Evolutionary conservation across 2,888 invertebrate species (phyloP), one percentile per base, ranked within the genome.

Genomic region (Sepiola atlantica): DNA sequence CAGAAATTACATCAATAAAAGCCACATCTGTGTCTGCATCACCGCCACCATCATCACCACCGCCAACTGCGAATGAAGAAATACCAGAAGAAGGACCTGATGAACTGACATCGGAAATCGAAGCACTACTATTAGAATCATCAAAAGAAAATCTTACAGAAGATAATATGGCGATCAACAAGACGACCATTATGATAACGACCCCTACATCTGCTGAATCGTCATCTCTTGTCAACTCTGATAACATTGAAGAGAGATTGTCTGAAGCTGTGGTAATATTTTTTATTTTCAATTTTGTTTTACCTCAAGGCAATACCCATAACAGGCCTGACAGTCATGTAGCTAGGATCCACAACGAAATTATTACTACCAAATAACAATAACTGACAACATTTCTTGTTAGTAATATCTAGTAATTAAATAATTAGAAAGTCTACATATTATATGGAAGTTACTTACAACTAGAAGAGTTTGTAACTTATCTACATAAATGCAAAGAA

Each of bases 11-110:
- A 77, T 35, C 24, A 4, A 16, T 94, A 54, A 18, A 90, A 94
- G 94, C 57, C 32, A 32, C 61, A 57, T 14, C 94, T 24, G 32
- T 61, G 35, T 35, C 92, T n/a, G 45, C 94, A 20, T 35, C 61
- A 55, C 28, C 57, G 18, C n/a, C 28, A 32, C 20, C 24, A 21
- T 28, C 92, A 35, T 28, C 91, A 55, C 18, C 91, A 92, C 20
- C 55, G 55, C 6, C 24, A 45, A 55, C 54, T 35, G 94, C 45
- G 28, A n/a, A n/a, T 55, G 94, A 94, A 94, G 77, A 18, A 3
- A 90, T 45, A 16, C 45, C 90, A 16, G 94, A 94, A 32, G 55
- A 94, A n/a, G 94, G 90, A 90, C 45, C 90, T 28, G 90, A 35
- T 28, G 94, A 54, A 90, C 3, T 32, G 16, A 2, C 20, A 35